Conservation (phyloP, 2,888 invertebrate species). For the Pollenia griseotomentosa region DNA sequence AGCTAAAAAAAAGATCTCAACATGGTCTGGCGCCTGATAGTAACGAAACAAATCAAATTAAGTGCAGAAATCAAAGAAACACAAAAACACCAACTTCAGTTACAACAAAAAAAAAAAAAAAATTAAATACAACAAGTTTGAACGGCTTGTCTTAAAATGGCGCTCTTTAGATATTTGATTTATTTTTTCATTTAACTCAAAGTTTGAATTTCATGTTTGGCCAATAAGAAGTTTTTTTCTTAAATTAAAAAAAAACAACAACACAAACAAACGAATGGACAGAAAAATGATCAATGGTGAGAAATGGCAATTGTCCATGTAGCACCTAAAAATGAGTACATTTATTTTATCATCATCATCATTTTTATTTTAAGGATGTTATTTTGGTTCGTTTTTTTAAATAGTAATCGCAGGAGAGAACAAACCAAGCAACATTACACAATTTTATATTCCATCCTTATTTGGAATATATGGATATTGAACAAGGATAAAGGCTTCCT, state of each 20-base stretch:
- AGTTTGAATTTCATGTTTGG: constrained; percentile 63
- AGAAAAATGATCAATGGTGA: constrained; percentile 74
- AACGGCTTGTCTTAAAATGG: constrained; percentile 71
- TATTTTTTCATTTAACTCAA: constrained; percentile 64
- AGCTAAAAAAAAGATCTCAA: constrained; percentile 48
- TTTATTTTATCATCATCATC: constrained; percentile 62
- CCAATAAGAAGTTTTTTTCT: constrained; percentile 53
- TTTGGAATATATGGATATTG: no score
- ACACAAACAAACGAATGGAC: constrained; percentile 32
- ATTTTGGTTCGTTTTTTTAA: constrained; percentile 31
- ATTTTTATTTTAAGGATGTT: constrained; percentile 36
- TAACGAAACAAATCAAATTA: constrained; percentile 76
- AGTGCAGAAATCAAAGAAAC: constrained; percentile 72
- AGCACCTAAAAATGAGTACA: constrained; percentile 73
- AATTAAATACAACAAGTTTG: constrained; percentile 53
- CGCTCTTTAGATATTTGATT: constrained; percentile 69
- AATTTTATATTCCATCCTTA: no score
- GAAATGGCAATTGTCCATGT: constrained; percentile 76
- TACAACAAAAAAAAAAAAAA: constrained; percentile 13
- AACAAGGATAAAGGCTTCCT: no score
- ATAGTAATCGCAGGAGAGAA: constrained; percentile 27
- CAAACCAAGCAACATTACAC: background rate
- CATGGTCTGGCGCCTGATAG: constrained; percentile 81
- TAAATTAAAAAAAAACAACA: constrained; percentile 8
- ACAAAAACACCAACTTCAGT: constrained; percentile 25